These are phyloP conservation scores for Lepidotrigona ventralis DNA, from an alignment of 1,140 invertebrate genomes.

Conservation along the genomic window DNA sequence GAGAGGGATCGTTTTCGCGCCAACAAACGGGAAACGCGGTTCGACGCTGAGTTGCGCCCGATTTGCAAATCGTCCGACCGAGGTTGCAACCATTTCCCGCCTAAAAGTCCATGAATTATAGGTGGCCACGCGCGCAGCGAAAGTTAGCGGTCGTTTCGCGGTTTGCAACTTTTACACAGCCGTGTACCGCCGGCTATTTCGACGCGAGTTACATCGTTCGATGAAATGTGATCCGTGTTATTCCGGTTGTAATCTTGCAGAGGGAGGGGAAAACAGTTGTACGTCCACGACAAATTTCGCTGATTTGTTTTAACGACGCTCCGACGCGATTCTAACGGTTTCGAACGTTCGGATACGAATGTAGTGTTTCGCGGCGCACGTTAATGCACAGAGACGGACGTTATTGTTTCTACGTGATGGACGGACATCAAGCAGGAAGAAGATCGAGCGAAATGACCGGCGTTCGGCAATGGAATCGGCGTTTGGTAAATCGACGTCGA, in stretches of 20 bases:
- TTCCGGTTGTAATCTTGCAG: not conserved
- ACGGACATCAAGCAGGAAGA: constrained; percentile 16
- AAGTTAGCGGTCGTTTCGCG: constrained; percentile 47
- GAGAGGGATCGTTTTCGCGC: constrained; percentile 14
- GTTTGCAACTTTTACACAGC: constrained; percentile 17
- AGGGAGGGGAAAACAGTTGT: too few species aligned
- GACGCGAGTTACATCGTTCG: not conserved
- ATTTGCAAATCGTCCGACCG: constrained; percentile 18
- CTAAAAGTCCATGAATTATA: constrained; percentile 23
- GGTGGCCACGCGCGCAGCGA: not conserved
- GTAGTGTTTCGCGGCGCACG: constrained; percentile 72
- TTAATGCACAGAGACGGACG: constrained; percentile 58
- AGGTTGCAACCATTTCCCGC: not conserved
- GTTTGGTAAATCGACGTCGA: constrained; percentile 58
- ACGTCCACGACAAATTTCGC: not conserved
- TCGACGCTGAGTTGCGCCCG: not conserved
- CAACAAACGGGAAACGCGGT: constrained; percentile 19
- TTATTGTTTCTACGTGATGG: constrained; percentile 36
- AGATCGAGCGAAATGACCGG: constrained; percentile 52
- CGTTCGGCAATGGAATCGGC: constrained; percentile 46
- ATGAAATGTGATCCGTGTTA: not conserved
- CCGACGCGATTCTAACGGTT: too few species aligned
- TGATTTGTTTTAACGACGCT: not conserved
- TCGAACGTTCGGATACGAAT: constrained; percentile 52
- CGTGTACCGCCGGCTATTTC: constrained; percentile 34